These are phyloP conservation scores for Parascotia fuliginaria DNA, from an alignment of 2,888 invertebrate genomes.

Conservation along the genomic window DNA sequence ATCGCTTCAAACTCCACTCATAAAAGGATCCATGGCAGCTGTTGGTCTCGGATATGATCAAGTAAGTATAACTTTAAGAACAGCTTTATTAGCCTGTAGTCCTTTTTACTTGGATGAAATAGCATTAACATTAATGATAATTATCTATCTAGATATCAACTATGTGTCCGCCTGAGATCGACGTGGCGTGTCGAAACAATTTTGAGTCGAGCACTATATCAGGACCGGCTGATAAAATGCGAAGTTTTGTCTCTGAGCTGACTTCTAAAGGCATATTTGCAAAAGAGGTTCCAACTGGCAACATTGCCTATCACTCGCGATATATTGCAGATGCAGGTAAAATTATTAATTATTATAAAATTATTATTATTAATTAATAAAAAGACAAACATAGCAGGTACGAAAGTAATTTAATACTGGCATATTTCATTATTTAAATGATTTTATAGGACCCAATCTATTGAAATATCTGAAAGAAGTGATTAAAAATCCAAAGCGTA, in stretches of 20 bases:
- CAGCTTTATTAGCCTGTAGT: too few relatives aligned
- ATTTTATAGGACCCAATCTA: neutral
- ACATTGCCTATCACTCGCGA: slow-evolving; percentile 94
- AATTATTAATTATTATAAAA: neutral
- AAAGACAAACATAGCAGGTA: too few relatives aligned
- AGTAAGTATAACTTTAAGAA: neutral
- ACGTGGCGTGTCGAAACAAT: slow-evolving; percentile 87
- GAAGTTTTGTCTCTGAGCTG: slow-evolving; percentile 48
- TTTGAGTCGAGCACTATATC: slow-evolving; percentile 87
- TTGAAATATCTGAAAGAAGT: neutral
- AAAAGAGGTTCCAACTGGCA: slow-evolving; percentile 84
- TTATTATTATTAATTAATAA: too few relatives aligned
- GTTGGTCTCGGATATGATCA: slow-evolving; percentile 6
- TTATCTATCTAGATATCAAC: neutral
- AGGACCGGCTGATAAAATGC: slow-evolving; percentile 91
- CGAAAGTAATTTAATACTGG: too few relatives aligned
- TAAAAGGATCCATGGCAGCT: slow-evolving; percentile 9
- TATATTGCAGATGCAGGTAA: slow-evolving; percentile 88
- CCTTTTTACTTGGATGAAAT: too few relatives aligned
- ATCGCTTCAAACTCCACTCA: slow-evolving; percentile 2
- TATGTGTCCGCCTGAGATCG: slow-evolving; percentile 88
- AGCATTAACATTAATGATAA: too few relatives aligned
- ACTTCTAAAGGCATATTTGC: slow-evolving; percentile 48
- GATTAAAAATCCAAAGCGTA: neutral
- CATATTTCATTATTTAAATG: neutral